Evolutionary conservation across 2,888 invertebrate species (phyloP).

Genomic region (Drosophila siamana): DNA sequence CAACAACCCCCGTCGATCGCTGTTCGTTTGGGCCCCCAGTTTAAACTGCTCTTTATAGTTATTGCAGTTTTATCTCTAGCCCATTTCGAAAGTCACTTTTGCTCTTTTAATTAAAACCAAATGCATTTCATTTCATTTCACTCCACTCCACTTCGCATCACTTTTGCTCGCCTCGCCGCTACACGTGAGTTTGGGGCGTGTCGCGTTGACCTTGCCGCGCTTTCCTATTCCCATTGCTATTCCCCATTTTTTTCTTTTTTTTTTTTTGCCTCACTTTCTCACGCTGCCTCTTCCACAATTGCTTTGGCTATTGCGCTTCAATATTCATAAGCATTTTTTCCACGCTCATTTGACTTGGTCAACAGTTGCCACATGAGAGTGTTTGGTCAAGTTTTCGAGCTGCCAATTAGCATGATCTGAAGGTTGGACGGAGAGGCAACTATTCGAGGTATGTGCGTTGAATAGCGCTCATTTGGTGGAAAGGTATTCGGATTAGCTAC

Average conservation of each 20-base stretch:
- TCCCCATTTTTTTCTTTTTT: neutral
- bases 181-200: constrained; percentile 58
- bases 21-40: constrained; percentile 30
- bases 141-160: constrained; percentile 14
- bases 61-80: constrained; percentile 75
- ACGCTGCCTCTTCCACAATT: constrained; percentile 29
- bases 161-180: neutral
- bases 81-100: constrained; percentile 73
- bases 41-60: constrained; percentile 70
- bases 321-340: constrained; percentile 34
- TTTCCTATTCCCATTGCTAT: constrained; percentile 7
- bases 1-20: constrained; percentile 32
- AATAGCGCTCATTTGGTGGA: constrained; percentile 32
- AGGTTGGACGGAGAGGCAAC: constrained; percentile 37
- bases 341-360: constrained; percentile 58
- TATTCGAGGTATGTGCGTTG: constrained; percentile 13
- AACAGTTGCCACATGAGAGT: constrained; percentile 42
- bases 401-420: constrained; percentile 57
- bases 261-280: constrained; percentile 45
- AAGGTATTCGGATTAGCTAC: constrained; percentile 31
- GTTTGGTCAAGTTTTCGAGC: constrained; percentile 51
- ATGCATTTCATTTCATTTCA: constrained; percentile 54
- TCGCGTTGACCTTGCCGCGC: constrained; percentile 42
- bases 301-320: constrained; percentile 7
- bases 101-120: constrained; percentile 70